A percentile compares a stretch with the other conserved stretches of the same genome.
phyloP scores from a whole-genome alignment of 2,888 invertebrate species.

The Harmothoe impar region DNA sequence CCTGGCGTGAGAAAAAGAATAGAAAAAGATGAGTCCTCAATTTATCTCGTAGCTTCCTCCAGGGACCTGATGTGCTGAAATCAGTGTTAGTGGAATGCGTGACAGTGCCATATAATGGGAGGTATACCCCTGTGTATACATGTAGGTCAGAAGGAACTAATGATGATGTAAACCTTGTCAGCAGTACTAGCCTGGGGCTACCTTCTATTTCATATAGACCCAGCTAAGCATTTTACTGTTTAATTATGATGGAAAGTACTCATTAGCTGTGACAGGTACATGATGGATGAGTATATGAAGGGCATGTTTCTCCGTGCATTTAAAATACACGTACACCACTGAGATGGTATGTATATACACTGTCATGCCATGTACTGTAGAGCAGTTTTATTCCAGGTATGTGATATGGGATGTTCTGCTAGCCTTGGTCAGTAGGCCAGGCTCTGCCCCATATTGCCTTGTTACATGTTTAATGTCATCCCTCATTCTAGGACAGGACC shows the following conservation, averaged over 20 bases:
- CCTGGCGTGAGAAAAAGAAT: not conserved
- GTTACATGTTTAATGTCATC: too few species aligned
- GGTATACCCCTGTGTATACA: not conserved
- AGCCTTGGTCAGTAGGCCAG: too few species aligned
- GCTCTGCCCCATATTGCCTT: too few species aligned
- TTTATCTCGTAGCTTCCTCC: too few species aligned
- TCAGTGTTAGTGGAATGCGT: too few species aligned
- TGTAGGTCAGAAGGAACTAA: not conserved
- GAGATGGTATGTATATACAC: not conserved
- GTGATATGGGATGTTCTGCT: too few species aligned
- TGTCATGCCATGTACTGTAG: not conserved
- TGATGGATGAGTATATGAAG: constrained; percentile 1
- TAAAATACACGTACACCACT: not conserved
- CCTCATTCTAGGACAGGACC: too few species aligned
- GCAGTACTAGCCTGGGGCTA: not conserved
- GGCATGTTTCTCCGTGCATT: not conserved
- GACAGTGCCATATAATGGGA: too few species aligned
- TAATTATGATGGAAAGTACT: constrained; percentile 3
- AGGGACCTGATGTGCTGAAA: too few species aligned
- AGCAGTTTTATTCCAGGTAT: not conserved
- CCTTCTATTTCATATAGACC: not conserved
- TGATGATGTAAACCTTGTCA: constrained; percentile 29
- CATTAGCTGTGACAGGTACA: not conserved
- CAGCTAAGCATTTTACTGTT: not conserved
- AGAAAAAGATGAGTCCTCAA: not conserved